A percentile compares a stretch with the other conserved stretches of the same genome.
Evolutionary conservation across 2,797 vertebrate species (phyloP).

Genomic region (Megaceryle alcyon): DNA sequence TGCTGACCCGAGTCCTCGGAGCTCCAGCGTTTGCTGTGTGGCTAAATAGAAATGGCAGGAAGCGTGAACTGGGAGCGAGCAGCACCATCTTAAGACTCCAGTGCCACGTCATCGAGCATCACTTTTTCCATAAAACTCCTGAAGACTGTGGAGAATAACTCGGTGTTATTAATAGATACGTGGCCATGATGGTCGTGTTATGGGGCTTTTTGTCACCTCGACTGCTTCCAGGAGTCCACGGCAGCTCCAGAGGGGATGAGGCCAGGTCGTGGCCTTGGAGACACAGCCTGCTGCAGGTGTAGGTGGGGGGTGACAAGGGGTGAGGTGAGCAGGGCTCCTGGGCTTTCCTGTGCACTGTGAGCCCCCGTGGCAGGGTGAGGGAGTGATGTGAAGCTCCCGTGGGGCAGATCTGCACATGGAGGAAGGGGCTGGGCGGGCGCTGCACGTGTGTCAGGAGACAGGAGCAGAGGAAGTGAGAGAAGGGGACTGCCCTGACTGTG

Average conservation of each 20-base stretch:
- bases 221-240: background rate
- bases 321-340: background rate
- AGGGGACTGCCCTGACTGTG: background rate
- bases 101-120: background rate
- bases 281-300: background rate
- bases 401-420: no score
- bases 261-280: background rate
- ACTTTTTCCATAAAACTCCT: background rate
- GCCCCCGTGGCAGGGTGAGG: no score
- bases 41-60: background rate
- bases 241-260: background rate
- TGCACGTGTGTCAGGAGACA: rapidly evolving
- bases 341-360: background rate
- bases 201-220: rapidly evolving
- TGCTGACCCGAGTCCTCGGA: background rate
- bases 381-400: no score
- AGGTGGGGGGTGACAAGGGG: no score
- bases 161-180: background rate
- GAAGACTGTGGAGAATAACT: background rate
- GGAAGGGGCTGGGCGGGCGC: rapidly evolving
- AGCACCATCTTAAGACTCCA: background rate
- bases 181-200: rapidly evolving
- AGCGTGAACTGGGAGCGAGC: background rate
- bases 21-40: background rate
- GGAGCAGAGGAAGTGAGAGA: background rate